These are phyloP conservation scores for Rhyacichthys aspro DNA, from an alignment of 2,797 vertebrate genomes.

Conservation along the genomic window DNA sequence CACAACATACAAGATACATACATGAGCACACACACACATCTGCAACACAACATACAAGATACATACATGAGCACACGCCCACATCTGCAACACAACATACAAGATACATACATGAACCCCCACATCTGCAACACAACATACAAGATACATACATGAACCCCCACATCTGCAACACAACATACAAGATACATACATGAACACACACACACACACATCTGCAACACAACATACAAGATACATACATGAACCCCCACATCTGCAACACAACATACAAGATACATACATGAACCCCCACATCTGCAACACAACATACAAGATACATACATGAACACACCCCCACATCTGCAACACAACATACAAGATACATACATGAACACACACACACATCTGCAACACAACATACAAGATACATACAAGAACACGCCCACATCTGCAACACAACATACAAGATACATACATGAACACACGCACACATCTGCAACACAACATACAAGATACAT, in stretches of 20 bases:
- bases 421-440: too few species aligned
- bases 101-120: conserved; percentile 78
- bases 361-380: conserved; percentile 75
- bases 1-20: too few species aligned
- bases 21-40: conserved; percentile 89
- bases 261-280: too few species aligned
- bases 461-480: conserved; percentile 80
- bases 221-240: too few species aligned
- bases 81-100: neutral
- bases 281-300: conserved; percentile 88
- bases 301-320: neutral
- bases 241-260: conserved; percentile 57
- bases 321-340: conserved; percentile 68
- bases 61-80: conserved; percentile 72
- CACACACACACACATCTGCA: conserved; percentile 81
- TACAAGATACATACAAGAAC: conserved; percentile 7
- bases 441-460: too few species aligned
- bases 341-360: neutral
- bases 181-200: too few species aligned
- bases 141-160: too few species aligned
- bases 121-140: conserved; percentile 83
- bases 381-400: conserved; percentile 86
- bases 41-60: conserved; percentile 41
- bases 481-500: too few species aligned
- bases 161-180: too few species aligned